Conservation (phyloP, 2,888 invertebrate genomes). For the Prenolepis imparis region DNA sequence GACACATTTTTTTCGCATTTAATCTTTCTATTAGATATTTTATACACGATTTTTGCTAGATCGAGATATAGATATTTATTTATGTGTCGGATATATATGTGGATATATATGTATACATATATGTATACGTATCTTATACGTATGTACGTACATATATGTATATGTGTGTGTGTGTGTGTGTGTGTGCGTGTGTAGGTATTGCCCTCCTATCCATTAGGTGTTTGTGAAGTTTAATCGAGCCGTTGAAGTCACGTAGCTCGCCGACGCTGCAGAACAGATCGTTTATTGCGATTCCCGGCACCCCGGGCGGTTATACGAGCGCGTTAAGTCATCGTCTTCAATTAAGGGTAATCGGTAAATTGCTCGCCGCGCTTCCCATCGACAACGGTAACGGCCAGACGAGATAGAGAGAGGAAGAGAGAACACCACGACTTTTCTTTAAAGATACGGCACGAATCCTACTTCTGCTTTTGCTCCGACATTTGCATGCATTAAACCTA, state of each 20-base stretch:
- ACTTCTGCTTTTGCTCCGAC: conserved; percentile 78
- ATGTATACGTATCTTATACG: not conserved
- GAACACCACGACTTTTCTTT: conserved; percentile 20
- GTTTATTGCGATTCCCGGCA: conserved; percentile 75
- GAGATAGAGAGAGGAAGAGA: not conserved
- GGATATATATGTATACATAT: not conserved
- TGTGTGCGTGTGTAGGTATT: not conserved
- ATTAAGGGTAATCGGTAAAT: conserved; percentile 85
- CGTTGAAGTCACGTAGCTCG: conserved; percentile 72
- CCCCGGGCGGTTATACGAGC: conserved; percentile 73
- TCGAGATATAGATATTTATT: not conserved
- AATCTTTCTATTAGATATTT: conserved; percentile 2
- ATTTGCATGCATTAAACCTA: conserved; percentile 82
- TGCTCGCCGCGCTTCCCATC: conserved; percentile 68
- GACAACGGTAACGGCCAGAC: conserved; percentile 16
- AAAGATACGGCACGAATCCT: conserved; percentile 83
- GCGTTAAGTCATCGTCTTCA: conserved; percentile 83
- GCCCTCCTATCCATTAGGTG: conserved; percentile 36
- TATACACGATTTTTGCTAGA: not conserved
- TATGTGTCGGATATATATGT: not conserved
- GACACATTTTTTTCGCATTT: not conserved
- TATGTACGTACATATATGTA: not conserved
- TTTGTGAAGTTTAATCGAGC: conserved; percentile 69
- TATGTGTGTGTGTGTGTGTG: too few species aligned
- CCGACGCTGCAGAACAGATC: conserved; percentile 74